Evolutionary conservation across 2,797 vertebrate genomes (phyloP), one percentile per base, ranked within the genome.

Genomic region (Sebastes umbrosus): DNA sequence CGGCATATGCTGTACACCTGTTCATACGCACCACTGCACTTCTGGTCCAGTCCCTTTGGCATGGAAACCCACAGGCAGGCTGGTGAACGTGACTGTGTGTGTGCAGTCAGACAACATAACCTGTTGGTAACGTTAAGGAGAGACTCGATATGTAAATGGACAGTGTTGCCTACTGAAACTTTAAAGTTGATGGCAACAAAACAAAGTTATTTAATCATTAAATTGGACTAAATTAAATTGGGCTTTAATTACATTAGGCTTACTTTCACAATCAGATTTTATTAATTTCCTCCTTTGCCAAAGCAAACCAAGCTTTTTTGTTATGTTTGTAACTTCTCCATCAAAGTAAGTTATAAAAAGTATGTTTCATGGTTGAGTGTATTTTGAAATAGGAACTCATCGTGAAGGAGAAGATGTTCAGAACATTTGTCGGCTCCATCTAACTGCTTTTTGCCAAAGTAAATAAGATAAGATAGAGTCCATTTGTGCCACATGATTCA

Each of bases 401-500:
- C 43, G 11, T 2, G 12, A 24, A 46, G 3, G 5, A 66, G 11
- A 10, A 18, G 29, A 4, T 27, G 9, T 31, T 75, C 54, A 39
- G 67, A 39, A 25, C 16, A 55, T 46, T n/a, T 63, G 25, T 46
- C 16, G n/a, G 20, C 6, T 29, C 16, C 25, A 3, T 67, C 43
- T n/a, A 31, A 52, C 6, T 52, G 70, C 63, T 57, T 20, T 68
- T 77, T 39, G 4, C n/a, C n/a, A 39, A 70, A 72, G 71, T 34
- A 32, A 68, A n/a, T 66, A 2, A 14, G 16, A 78, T 69, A 16
- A 62, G 43, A 39, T 43, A 8, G 55, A 59, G 22, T 73, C 67
- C 57, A 62, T 86, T 77, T 72, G 25, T 32, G 63, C 80, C 55
- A 43, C 29, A 11, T 22, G 73, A 76, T 50, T 86, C 73, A 88